A percentile compares a stretch with the other conserved stretches of the same genome.
These are phyloP conservation scores for Luperina nickerlii DNA, from an alignment of 2,888 invertebrate genomes.

Conservation along the genomic window DNA sequence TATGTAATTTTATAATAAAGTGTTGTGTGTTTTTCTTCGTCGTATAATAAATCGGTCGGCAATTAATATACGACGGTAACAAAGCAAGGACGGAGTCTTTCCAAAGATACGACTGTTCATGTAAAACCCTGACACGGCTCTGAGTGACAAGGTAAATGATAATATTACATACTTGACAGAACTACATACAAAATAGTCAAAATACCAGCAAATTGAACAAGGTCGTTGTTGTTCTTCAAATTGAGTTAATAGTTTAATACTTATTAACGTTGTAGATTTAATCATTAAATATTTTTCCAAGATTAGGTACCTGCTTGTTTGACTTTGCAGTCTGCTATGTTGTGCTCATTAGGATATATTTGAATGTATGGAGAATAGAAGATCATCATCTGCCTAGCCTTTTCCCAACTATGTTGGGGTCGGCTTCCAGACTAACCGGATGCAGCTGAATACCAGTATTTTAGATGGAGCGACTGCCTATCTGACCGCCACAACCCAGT, in stretches of 20 bases:
- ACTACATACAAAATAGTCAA: slow-evolving; percentile 36
- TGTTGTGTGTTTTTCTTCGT: slow-evolving; percentile 46
- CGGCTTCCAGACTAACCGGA: too few species aligned
- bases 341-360: slow-evolving; percentile 39
- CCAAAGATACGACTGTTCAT: slow-evolving; percentile 62
- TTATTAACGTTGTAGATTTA: slow-evolving; percentile 50
- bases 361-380: slow-evolving; percentile 1
- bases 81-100: slow-evolving; percentile 66
- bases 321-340: slow-evolving; percentile 33
- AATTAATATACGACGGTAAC: slow-evolving; percentile 58
- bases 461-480: too few species aligned
- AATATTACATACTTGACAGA: slow-evolving; percentile 42
- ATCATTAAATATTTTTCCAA: slow-evolving; percentile 51
- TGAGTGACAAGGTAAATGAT: slow-evolving; percentile 60
- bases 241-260: slow-evolving; percentile 43
- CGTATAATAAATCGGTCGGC: slow-evolving; percentile 29
- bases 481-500: too few species aligned
- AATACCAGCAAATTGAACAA: slow-evolving; percentile 28
- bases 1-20: slow-evolving; percentile 35
- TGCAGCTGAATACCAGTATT: too few species aligned
- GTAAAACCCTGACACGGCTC: slow-evolving; percentile 65
- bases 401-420: too few species aligned
- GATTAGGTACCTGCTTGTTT: slow-evolving; percentile 26
- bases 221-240: slow-evolving; percentile 34
- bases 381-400: too few species aligned